Evolutionary conservation across 2,888 invertebrate genomes (phyloP), one percentile per base, ranked within the genome.

Genomic region (Drosophila bunnanda): DNA sequence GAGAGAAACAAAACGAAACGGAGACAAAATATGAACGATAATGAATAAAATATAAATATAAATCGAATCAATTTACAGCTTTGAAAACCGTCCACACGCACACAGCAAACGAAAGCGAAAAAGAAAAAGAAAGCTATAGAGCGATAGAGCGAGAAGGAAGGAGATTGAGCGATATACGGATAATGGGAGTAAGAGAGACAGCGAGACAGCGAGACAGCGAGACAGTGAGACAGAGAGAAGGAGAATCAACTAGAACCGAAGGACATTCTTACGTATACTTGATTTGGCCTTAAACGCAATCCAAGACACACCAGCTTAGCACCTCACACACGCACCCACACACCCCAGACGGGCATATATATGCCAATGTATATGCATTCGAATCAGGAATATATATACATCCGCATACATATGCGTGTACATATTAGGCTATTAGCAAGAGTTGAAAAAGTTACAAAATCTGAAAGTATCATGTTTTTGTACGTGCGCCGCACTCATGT

Each of bases 61-160:
- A 79, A 82, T 76, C 78, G 79, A 84, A 83, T 86, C 84, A 84
- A 87, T 87, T 81, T 85, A 85, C 86, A 85, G 85, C 85, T 85
- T 85, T 85, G 85, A 85, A 85, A 79, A 88, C 85, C 85, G 85
- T 85, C 85, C 85, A 85, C 85, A 88, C 86, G 88, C 85, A 88
- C 88, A 85, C 85, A 88, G 86, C 78, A 79, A 86, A 75, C 43
- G 73, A 68, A 78, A 76, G 60, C 64, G 67, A 54, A 59, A 61
- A 50, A 54, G 65, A 74, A 48, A 60, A 46, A 52, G 64, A 74
- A 54, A 43, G 55, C 25, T 38, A 66, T 43, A 65, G 17, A 36
- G 66, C 61, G 66, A 41, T 58, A 15, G 65, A 54, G 46, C 20
- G 32, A 50, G 13, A 13, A 13, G 12, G 20, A 62, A 43, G 73